Conservation (phyloP, 2,113 vertebrate species). For the Zingel zingel region DNA sequence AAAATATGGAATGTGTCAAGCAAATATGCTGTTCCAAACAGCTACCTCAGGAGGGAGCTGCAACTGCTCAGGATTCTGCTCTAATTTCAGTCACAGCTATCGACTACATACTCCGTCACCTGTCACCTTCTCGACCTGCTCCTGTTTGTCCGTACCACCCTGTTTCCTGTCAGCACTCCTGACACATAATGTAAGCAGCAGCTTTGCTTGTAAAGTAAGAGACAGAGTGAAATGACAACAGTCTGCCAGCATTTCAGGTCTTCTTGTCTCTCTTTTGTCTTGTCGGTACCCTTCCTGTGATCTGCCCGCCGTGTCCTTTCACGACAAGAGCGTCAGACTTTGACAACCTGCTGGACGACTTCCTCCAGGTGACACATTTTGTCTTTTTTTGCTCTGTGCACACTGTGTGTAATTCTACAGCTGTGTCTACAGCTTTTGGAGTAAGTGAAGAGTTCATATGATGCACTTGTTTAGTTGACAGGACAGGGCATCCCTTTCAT, state of each 20-base stretch:
- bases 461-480: slow-evolving; percentile 34
- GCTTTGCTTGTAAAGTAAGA: background rate
- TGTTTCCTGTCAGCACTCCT: background rate
- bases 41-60: slow-evolving; percentile 82
- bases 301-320: background rate
- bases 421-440: background rate
- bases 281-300: background rate
- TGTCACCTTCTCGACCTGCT: slow-evolving; percentile 39
- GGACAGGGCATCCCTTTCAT: slow-evolving; percentile 63
- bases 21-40: slow-evolving; percentile 65
- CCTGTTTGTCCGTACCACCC: background rate
- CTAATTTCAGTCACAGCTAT: slow-evolving; percentile 28
- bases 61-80: slow-evolving; percentile 67
- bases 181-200: background rate
- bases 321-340: background rate
- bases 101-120: slow-evolving; percentile 53
- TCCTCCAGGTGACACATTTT: slow-evolving; percentile 1
- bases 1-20: background rate
- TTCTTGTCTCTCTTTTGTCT: background rate
- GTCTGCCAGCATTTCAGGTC: slow-evolving; percentile 2
- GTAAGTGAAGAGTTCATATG: slow-evolving; percentile 44
- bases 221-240: background rate
- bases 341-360: slow-evolving; percentile 1
- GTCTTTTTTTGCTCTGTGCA: background rate
- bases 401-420: background rate